Evolutionary conservation across 2,797 vertebrate species (phyloP).

Genomic region (Scleropages formosus): DNA sequence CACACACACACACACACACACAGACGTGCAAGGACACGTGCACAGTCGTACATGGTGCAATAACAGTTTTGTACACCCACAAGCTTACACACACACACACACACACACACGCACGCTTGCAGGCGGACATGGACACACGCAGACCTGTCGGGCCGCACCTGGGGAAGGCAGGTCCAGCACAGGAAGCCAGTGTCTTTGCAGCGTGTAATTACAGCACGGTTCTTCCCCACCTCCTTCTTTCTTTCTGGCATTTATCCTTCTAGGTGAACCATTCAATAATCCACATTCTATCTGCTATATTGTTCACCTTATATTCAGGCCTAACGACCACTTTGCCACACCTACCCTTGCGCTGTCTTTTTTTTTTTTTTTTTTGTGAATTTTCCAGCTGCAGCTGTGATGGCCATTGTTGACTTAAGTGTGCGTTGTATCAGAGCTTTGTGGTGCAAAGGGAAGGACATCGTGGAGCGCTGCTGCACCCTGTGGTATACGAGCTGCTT

Average conservation of each 20-base stretch:
- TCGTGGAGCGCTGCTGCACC: too few relatives aligned
- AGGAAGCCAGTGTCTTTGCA: conserved; percentile 66
- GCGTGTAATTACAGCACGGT: conserved; percentile 23
- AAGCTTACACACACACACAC: conserved; percentile 49
- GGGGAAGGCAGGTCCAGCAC: conserved; percentile 70
- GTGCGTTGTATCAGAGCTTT: too few relatives aligned
- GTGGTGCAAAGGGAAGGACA: too few relatives aligned
- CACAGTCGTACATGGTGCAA: too few relatives aligned
- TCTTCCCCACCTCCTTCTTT: conserved; percentile 49
- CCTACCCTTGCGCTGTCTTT: background rate
- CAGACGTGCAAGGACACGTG: conserved; percentile 20
- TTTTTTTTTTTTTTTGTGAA: background rate
- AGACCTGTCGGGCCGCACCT: conserved; percentile 61
- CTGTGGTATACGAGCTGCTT: too few relatives aligned
- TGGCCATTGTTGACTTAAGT: too few relatives aligned
- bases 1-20: conserved; percentile 50
- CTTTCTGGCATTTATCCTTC: conserved; percentile 66
- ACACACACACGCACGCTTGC: conserved; percentile 20
- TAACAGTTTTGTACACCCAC: too few relatives aligned
- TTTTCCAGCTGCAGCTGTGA: too few relatives aligned
- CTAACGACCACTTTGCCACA: conserved; percentile 3
- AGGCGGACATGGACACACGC: background rate
- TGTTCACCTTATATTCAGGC: conserved; percentile 61
- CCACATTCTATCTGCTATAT: conserved; percentile 59
- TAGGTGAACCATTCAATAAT: conserved; percentile 82